Evolutionary conservation across 2,113 vertebrate species (phyloP).

Genomic region (Speoplatyrhinus poulsoni): DNA sequence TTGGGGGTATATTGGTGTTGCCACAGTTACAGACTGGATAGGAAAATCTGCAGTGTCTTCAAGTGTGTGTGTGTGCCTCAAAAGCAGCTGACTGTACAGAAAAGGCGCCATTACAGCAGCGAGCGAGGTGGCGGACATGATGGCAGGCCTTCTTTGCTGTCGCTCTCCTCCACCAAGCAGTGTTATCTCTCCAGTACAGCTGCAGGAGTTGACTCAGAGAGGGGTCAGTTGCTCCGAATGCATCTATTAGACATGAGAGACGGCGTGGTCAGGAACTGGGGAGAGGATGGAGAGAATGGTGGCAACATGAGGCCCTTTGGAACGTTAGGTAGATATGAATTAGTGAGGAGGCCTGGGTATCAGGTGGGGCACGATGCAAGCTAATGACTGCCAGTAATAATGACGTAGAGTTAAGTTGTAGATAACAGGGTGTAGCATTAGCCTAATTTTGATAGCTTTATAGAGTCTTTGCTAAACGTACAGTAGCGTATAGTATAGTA

Average conservation of each 20-base stretch:
- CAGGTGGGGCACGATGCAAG: conserved; percentile 41
- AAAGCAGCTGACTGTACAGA: conserved; percentile 28
- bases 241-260: conserved; percentile 55
- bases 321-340: conserved; percentile 64
- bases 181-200: background rate
- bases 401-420: background rate
- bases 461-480: background rate
- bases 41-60: background rate
- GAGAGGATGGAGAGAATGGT: conserved; percentile 21
- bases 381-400: conserved; percentile 17
- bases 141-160: conserved; percentile 14
- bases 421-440: background rate
- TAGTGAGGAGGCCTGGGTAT: conserved; percentile 67
- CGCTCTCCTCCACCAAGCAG: background rate
- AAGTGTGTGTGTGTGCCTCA: conserved; percentile 3
- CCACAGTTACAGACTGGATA: background rate
- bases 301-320: conserved; percentile 67
- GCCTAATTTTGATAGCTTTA: background rate
- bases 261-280: conserved; percentile 37
- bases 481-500: background rate
- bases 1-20: background rate
- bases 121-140: background rate
- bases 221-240: conserved; percentile 53
- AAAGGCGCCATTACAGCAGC: conserved; percentile 6
- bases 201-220: conserved; percentile 31